Evolutionary conservation across 2,113 vertebrate genomes (phyloP).

Genomic region (Phyllostomus discolor): DNA sequence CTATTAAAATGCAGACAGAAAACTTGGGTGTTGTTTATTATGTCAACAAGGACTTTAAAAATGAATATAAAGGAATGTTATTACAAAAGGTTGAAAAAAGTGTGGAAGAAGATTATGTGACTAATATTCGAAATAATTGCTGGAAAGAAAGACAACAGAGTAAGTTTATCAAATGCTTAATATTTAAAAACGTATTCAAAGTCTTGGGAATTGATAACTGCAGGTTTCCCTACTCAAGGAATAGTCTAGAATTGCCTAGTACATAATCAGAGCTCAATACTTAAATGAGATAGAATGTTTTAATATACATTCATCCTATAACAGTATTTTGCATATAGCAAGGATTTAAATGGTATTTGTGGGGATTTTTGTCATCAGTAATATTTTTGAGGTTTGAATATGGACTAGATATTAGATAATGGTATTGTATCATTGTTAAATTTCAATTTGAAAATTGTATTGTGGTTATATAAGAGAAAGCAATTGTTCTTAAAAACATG

Average conservation of each 20-base stretch:
- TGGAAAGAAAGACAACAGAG: constrained; percentile 98
- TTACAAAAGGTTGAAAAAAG: constrained; percentile 96
- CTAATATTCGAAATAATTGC: constrained; percentile 96
- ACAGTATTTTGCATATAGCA: neutral
- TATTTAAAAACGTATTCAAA: neutral
- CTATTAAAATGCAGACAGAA: constrained; percentile 92
- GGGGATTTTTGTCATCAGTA: neutral
- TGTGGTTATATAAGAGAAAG: neutral
- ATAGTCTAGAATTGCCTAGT: neutral
- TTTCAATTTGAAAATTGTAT: neutral
- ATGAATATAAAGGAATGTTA: constrained; percentile 91
- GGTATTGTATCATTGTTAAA: neutral
- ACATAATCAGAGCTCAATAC: neutral
- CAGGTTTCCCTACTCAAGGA: neutral
- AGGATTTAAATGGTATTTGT: neutral
- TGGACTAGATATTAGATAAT: neutral
- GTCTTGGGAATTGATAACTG: neutral
- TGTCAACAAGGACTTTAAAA: constrained; percentile 95
- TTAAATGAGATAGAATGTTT: neutral
- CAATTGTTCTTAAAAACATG: neutral
- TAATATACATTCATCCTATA: neutral
- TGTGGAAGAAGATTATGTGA: constrained; percentile 97
- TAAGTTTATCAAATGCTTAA: constrained; percentile 79
- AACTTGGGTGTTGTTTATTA: constrained; percentile 92
- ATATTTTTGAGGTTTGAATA: neutral